These are phyloP conservation scores for Notoglanidium macrostoma DNA, from an alignment of 2,797 vertebrate species.

Conservation along the genomic window DNA sequence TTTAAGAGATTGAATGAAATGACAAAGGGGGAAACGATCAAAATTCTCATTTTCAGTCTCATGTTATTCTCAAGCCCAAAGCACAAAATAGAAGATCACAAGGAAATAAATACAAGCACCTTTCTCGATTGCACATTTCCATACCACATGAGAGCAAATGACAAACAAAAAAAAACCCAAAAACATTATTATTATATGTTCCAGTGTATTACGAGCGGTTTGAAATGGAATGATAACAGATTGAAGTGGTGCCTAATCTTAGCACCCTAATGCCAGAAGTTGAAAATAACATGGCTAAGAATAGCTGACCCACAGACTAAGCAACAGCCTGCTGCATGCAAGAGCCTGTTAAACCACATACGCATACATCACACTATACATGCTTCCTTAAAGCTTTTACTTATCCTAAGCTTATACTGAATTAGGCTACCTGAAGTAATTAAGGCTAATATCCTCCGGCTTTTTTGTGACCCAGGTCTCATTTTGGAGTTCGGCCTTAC, in stretches of 20 bases:
- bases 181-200: conserved; percentile 89
- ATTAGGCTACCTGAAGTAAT: conserved; percentile 41
- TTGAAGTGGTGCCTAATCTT: conserved; percentile 91
- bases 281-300: conserved; percentile 98
- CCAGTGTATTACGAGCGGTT: conserved; percentile 90
- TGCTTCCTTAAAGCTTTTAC: conserved; percentile 32
- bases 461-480: background rate
- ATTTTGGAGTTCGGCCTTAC: conserved; percentile 25
- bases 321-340: conserved; percentile 66
- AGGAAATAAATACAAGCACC: background rate
- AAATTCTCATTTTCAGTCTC: background rate
- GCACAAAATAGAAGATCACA: conserved; percentile 5
- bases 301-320: conserved; percentile 99
- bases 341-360: conserved; percentile 44
- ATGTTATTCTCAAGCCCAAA: conserved; percentile 1
- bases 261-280: conserved; percentile 96
- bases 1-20: background rate
- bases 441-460: conserved; percentile 7
- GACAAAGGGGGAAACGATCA: background rate
- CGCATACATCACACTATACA: conserved; percentile 31
- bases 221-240: conserved; percentile 95
- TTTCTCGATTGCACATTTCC: conserved; percentile 64
- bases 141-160: conserved; percentile 85
- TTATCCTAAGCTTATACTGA: conserved; percentile 31
- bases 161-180: conserved; percentile 74